Evolutionary conservation across 53 echinoderm and acorn worm species (phyloP), one percentile per base, ranked within the genome.

Genomic region (Stichopus horrens): DNA sequence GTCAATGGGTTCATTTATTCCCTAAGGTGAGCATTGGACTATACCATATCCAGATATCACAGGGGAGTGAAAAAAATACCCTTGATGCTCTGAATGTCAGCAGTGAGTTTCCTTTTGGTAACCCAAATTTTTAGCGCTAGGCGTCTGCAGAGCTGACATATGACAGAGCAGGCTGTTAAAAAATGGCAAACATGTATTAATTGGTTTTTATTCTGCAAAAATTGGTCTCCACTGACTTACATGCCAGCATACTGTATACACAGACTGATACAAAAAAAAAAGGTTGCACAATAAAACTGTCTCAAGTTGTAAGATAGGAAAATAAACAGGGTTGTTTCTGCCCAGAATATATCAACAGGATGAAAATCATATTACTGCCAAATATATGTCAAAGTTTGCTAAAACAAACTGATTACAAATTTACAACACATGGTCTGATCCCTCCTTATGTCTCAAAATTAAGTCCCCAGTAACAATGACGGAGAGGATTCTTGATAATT

Each of bases 141-240:
- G 23, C 18, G 20, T 18, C 5, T n/a, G 81, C 13, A 10, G 52
- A 57, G 19, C 6, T 81, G 81, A 81, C 81, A 81, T 81, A 13
- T 7, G 56, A 81, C 81, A 81, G 56, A 81, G 57, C 79, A 79
- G 18, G 11, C 21, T 79, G 71, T 1, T 18, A n/a, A 81, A 81
- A 55, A 81, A 81, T 81, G 81, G 8, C 81, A 81, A 81, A 81
- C 57, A 81, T 81, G 56, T 81, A 81, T 81, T 81, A 81, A 81
- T 81, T 81, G 81, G 58, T 20, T 57, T 21, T 81, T 7, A 21
- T 81, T 56, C 18, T 11, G 18, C n/a, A 71, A 13, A 71, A 71
- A 16, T 71, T 71, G 19, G n/a, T 71, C 20, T 71, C 71, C 18
- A 7, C 7, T 71, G 71, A 19, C 71, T n/a, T 71, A 7, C 37